A percentile compares a stretch with the other conserved stretches of the same genome.
phyloP scores from a whole-genome alignment of 2,113 vertebrate genomes.

The Zootoca vivipara region DNA sequence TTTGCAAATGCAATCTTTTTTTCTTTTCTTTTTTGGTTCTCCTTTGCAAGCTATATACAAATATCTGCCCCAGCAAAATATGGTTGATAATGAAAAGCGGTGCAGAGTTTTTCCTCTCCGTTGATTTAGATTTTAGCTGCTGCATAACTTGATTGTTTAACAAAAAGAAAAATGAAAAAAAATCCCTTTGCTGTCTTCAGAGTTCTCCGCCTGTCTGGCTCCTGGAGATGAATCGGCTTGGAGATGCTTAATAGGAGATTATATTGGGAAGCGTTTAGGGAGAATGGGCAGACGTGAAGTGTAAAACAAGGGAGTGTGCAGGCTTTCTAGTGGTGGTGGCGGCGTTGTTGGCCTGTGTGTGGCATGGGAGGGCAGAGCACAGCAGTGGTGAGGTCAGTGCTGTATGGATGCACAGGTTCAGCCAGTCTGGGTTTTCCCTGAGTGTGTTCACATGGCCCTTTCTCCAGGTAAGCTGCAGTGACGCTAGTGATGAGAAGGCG shows the following conservation, averaged over 20 bases:
- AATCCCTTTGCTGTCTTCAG: not conserved
- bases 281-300: not conserved
- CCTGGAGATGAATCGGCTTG: not conserved
- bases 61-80: not conserved
- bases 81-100: not conserved
- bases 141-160: rapidly evolving
- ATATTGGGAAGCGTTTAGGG: not conserved
- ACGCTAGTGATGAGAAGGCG: no score
- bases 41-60: not conserved
- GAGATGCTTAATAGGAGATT: not conserved
- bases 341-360: no score
- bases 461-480: no score
- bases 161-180: not conserved
- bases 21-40: not conserved
- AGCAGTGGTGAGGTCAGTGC: no score
- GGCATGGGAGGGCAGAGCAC: not conserved
- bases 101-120: not conserved
- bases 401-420: no score
- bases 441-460: no score
- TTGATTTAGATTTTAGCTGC: not conserved
- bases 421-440: no score
- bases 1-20: not conserved
- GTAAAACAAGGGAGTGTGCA: not conserved
- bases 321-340: not conserved
- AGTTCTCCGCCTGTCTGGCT: rapidly evolving